phyloP scores from a whole-genome alignment of 2,797 vertebrate genomes.

The Cynodonichthys magdalenae region DNA sequence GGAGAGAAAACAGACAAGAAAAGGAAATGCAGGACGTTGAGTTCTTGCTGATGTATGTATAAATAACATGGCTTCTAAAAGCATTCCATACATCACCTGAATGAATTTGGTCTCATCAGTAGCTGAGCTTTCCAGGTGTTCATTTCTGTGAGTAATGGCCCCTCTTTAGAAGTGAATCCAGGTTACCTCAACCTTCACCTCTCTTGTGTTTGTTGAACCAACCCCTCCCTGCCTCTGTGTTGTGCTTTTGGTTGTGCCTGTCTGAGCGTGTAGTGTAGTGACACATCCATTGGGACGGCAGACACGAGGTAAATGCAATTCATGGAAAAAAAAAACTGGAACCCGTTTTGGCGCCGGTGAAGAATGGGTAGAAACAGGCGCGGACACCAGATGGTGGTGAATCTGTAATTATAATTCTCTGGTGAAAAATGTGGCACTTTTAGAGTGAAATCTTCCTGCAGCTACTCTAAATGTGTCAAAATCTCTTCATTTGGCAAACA shows the following conservation, averaged over 20 bases:
- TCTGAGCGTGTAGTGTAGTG: constrained; percentile 54
- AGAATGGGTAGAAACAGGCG: constrained; percentile 67
- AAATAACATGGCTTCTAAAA: constrained; percentile 50
- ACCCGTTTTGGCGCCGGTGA: constrained; percentile 62
- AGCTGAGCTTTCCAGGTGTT: constrained; percentile 51
- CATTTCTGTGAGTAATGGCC: constrained; percentile 64
- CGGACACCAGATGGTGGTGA: constrained; percentile 73
- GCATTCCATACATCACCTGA: constrained; percentile 60
- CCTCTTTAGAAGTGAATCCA: constrained; percentile 33
- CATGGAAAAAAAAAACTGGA: constrained; percentile 37
- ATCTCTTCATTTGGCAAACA: constrained; percentile 53
- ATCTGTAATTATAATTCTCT: constrained; percentile 76
- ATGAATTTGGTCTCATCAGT: constrained; percentile 66
- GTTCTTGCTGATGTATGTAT: constrained; percentile 59
- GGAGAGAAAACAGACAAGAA: constrained; percentile 22
- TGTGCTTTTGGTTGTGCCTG: constrained; percentile 45
- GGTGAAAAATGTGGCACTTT: constrained; percentile 63
- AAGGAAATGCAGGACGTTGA: constrained; percentile 41
- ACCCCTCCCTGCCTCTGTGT: background rate
- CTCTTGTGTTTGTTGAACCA: constrained; percentile 36
- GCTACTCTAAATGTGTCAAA: constrained; percentile 33
- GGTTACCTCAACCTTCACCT: constrained; percentile 53
- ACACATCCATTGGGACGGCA: constrained; percentile 61
- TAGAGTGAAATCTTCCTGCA: constrained; percentile 58
- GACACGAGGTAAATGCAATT: constrained; percentile 66